phyloP scores from a whole-genome alignment of 1,140 invertebrate species.

The Brachionus angularis region DNA sequence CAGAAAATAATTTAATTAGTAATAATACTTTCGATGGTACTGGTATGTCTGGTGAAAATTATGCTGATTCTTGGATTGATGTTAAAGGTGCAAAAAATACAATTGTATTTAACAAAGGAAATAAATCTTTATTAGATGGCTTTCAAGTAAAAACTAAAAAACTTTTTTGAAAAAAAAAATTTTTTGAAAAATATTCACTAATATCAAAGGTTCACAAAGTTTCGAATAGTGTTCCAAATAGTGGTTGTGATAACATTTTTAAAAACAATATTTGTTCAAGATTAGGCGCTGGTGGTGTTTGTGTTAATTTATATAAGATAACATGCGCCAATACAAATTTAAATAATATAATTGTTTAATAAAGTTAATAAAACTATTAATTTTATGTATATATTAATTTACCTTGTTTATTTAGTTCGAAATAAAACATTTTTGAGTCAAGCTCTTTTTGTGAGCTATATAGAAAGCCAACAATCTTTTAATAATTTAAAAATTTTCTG shows the following conservation, averaged over 20 bases:
- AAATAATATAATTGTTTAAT: background rate
- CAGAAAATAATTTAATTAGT: conserved; percentile 6
- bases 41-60: conserved; percentile 30
- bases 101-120: background rate
- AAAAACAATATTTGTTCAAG: conserved; percentile 7
- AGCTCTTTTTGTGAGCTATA: too few relatives aligned
- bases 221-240: background rate
- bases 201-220: conserved; percentile 25
- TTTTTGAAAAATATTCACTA: too few relatives aligned
- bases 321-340: background rate
- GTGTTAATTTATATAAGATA: conserved; percentile 15
- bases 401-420: too few relatives aligned
- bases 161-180: background rate
- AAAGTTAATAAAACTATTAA: too few relatives aligned
- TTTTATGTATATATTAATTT: too few relatives aligned
- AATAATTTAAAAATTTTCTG: too few relatives aligned
- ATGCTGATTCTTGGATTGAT: conserved; percentile 28
- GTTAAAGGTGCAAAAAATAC: conserved; percentile 29
- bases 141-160: conserved; percentile 23
- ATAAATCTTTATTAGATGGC: background rate
- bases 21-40: conserved; percentile 19
- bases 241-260: conserved; percentile 11
- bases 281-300: background rate
- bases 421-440: too few relatives aligned
- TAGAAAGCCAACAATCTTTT: too few relatives aligned